Conservation (phyloP, 2,888 invertebrate genomes). For the Tenthredo notha region DNA sequence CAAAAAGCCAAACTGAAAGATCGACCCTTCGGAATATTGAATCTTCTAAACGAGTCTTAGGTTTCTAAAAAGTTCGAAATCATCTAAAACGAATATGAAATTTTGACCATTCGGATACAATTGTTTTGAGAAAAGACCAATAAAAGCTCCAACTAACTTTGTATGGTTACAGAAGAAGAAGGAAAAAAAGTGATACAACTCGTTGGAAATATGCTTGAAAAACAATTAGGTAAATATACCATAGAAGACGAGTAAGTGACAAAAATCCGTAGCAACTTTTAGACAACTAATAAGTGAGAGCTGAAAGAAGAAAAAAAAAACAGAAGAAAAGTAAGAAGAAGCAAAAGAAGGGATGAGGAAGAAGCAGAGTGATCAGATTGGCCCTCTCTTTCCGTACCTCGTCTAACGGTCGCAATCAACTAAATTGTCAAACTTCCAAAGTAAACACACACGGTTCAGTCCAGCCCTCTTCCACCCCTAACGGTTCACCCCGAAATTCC, state of each 20-base stretch:
- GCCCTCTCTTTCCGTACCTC: background rate
- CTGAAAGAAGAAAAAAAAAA: background rate
- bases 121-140: background rate
- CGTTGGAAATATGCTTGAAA: no score
- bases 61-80: no score
- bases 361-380: constrained; percentile 38
- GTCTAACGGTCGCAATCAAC: constrained; percentile 55
- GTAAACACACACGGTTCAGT: constrained; percentile 52
- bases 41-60: no score
- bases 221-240: background rate
- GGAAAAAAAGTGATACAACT: background rate
- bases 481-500: background rate
- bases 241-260: background rate
- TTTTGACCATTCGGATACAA: no score
- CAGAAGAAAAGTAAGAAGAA: background rate
- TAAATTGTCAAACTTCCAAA: constrained; percentile 57
- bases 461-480: background rate
- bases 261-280: constrained; percentile 38
- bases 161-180: background rate
- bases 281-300: constrained; percentile 42
- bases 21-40: no score
- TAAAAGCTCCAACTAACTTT: background rate
- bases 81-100: no score
- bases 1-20: no score
- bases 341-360: background rate